Evolutionary conservation across 2,888 invertebrate species (phyloP), one percentile per base, ranked within the genome.

Genomic region (Plemyria rubiginata): DNA sequence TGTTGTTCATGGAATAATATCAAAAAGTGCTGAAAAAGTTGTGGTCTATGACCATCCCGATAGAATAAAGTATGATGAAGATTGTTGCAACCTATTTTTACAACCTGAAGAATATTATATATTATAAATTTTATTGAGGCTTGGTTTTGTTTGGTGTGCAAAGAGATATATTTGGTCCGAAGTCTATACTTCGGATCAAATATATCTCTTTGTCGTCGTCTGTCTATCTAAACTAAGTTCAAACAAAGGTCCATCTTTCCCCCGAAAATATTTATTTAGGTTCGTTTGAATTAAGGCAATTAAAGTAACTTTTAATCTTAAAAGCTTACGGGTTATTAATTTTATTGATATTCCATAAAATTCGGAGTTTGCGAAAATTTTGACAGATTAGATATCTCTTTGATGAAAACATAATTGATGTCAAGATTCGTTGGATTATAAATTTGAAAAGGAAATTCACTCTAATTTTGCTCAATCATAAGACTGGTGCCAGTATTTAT

Each of bases 191-290:
- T n/a, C 15, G 49, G 61, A 57, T 28, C 40, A 46, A 62, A 62
- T 64, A 67, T 60, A 64, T 60, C 65, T 60, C 59, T 62, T 68
- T 65, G 65, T 62, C 63, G 50, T 54, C 52, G 50, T 38, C 28
- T 59, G 54, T 57, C 63, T 56, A 48, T 60, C 65, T 28, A 56
- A 50, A 53, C 48, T 55, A 29, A 60, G 48, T 40, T 61, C 48
- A 22, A 57, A 60, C 57, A 60, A 65, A 60, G 52, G 52, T 58
- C 46, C 58, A 57, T 54, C 22, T 57, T 65, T 50, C 54, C 54
- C 22, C 40, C 16, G 36, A 40, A 48, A 48, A 50, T 60, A 65
- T 65, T 57, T 57, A 54, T 57, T 60, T 36, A 46, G 50, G 54
- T n/a, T 22, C 28, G 40, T 60, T 56, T 60, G 56, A 53, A 60